Conservation (phyloP, 2,797 vertebrate genomes). For the Centropyge bicolor region DNA sequence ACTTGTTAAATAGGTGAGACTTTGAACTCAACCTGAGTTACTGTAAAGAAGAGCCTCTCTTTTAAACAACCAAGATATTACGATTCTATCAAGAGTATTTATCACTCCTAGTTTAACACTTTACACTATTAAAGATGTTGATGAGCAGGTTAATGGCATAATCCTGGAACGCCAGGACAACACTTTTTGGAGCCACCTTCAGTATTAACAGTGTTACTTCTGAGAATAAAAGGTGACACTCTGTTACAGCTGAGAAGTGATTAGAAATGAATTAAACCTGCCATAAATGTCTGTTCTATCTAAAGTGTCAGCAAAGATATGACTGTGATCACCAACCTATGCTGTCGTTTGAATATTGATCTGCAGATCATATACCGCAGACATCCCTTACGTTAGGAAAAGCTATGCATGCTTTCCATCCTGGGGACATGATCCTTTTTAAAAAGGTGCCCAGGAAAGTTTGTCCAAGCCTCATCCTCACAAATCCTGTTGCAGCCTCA, state of each 20-base stretch:
- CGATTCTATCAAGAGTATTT: too few relatives aligned
- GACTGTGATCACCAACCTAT: not conserved
- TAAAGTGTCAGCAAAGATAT: not conserved
- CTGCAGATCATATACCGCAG: too few relatives aligned
- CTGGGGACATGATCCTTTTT: not conserved
- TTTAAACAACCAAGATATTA: too few relatives aligned
- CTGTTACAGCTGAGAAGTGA: not conserved
- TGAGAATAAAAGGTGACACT: too few relatives aligned
- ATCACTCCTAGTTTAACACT: too few relatives aligned
- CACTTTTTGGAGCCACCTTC: not conserved
- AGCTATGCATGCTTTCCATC: not conserved
- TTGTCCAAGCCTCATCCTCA: not conserved
- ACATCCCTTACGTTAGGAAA: not conserved
- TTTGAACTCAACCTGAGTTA: too few relatives aligned
- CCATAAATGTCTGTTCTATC: not conserved
- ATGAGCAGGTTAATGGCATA: slow-evolving; percentile 5
- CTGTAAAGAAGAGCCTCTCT: too few relatives aligned
- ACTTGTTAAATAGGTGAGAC: too few relatives aligned
- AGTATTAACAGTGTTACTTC: not conserved
- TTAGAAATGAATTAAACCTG: slow-evolving; percentile 12
- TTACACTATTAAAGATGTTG: not conserved
- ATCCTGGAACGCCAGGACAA: not conserved
- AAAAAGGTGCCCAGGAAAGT: not conserved
- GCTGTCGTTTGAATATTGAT: slow-evolving; percentile 12
- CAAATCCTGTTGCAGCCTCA: too few relatives aligned